A percentile compares a stretch with the other conserved stretches of the same genome.
phyloP scores from a whole-genome alignment of 2,797 vertebrate genomes.

The Enteromius thamalakanensis region DNA sequence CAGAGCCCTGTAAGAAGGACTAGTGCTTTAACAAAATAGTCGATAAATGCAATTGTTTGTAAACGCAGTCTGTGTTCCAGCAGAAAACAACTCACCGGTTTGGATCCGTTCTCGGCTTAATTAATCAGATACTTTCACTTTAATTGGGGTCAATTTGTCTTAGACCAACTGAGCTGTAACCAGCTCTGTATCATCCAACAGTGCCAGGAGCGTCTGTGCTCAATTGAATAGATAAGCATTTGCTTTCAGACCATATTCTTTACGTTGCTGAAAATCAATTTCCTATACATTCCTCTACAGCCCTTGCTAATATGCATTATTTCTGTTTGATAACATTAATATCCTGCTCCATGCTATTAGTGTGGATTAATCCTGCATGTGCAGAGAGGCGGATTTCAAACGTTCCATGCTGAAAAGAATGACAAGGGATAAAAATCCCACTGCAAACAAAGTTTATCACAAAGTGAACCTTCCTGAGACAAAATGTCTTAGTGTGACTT shows the following conservation, averaged over 20 bases:
- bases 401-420: slow-evolving; percentile 15
- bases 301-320: slow-evolving; percentile 43
- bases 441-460: slow-evolving; percentile 29
- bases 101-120: slow-evolving; percentile 68
- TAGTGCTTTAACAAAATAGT: slow-evolving; percentile 17
- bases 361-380: slow-evolving; percentile 45
- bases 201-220: not conserved
- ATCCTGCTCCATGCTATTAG: slow-evolving; percentile 42
- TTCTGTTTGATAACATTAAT: slow-evolving; percentile 50
- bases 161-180: slow-evolving; percentile 46
- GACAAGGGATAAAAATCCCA: slow-evolving; percentile 14
- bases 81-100: slow-evolving; percentile 29
- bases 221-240: slow-evolving; percentile 32
- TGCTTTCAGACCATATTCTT: slow-evolving; percentile 33
- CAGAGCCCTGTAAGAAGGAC: not conserved
- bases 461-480: not conserved
- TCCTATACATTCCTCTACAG: slow-evolving; percentile 39
- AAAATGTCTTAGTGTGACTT: slow-evolving; percentile 17
- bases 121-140: slow-evolving; percentile 69
- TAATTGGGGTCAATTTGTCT: slow-evolving; percentile 71
- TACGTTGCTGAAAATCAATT: slow-evolving; percentile 47
- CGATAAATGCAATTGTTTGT: slow-evolving; percentile 34
- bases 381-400: slow-evolving; percentile 19
- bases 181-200: not conserved
- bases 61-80: not conserved